phyloP scores from a whole-genome alignment of 2,113 vertebrate genomes.

The Pycnonotus jocosus region DNA sequence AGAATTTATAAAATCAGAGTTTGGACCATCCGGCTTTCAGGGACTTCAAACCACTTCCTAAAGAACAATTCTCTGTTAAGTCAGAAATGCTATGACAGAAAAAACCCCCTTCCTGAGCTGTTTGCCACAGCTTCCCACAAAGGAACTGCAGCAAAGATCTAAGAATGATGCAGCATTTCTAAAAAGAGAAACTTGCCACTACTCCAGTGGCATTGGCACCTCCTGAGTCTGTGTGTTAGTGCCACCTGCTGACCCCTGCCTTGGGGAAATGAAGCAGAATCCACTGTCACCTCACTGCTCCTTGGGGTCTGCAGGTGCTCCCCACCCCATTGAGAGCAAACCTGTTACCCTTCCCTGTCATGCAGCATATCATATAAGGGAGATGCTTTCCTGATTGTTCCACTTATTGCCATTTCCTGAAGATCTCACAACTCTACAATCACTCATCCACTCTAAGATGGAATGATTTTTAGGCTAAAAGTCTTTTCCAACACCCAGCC shows the following conservation, averaged over 20 bases:
- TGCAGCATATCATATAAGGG: background rate
- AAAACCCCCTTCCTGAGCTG: background rate
- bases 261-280: background rate
- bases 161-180: constrained; percentile 49
- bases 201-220: background rate
- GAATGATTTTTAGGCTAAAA: background rate
- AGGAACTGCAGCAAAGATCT: constrained; percentile 29
- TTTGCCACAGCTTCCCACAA: constrained; percentile 16
- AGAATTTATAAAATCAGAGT: background rate
- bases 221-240: constrained; percentile 54
- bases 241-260: constrained; percentile 58
- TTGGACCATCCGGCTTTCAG: background rate
- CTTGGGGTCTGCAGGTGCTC: background rate
- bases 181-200: constrained; percentile 34
- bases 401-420: background rate
- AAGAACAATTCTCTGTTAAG: background rate
- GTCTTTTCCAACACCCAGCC: background rate
- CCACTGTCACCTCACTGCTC: background rate
- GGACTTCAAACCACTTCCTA: background rate
- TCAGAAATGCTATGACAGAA: background rate
- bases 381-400: background rate
- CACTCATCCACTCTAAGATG: background rate
- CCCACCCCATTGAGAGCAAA: background rate
- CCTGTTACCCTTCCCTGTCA: background rate
- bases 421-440: background rate